Evolutionary conservation across 2,888 invertebrate genomes (phyloP).

Genomic region (Mesorhabditis spiculigera): DNA sequence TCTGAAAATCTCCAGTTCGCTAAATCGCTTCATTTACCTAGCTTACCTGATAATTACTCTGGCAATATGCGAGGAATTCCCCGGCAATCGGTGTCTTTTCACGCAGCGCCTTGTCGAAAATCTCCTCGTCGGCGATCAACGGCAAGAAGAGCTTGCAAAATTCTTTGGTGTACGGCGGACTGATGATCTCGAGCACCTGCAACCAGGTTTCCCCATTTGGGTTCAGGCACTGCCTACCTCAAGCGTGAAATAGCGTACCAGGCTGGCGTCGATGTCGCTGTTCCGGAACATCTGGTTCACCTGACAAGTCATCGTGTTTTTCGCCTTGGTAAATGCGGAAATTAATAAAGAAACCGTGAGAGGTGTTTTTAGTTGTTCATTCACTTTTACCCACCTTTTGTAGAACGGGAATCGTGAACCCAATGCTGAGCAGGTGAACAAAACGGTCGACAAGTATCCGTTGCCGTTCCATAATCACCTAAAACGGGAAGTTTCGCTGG

Average conservation of each 20-base stretch:
- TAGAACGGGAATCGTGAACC: constrained; percentile 29
- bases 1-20: no score
- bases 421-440: constrained; percentile 31
- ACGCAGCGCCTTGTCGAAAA: not conserved
- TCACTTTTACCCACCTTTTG: constrained; percentile 16
- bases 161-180: not conserved
- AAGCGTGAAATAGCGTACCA: constrained; percentile 24
- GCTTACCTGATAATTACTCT: not conserved
- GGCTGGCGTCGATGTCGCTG: constrained; percentile 31
- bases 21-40: no score
- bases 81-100: not conserved
- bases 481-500: not conserved
- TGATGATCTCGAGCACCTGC: not conserved
- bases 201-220: not conserved
- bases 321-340: no score
- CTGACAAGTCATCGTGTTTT: not conserved
- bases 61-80: constrained; percentile 1
- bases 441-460: constrained; percentile 35
- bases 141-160: not conserved
- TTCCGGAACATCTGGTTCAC: constrained; percentile 26
- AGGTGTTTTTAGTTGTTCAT: not conserved
- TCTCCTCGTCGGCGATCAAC: constrained; percentile 1
- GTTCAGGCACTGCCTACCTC: constrained; percentile 11
- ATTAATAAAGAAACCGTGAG: no score
- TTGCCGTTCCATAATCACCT: constrained; percentile 33